Conservation (phyloP, 2,797 vertebrate species). For the Masticophis lateralis region DNA sequence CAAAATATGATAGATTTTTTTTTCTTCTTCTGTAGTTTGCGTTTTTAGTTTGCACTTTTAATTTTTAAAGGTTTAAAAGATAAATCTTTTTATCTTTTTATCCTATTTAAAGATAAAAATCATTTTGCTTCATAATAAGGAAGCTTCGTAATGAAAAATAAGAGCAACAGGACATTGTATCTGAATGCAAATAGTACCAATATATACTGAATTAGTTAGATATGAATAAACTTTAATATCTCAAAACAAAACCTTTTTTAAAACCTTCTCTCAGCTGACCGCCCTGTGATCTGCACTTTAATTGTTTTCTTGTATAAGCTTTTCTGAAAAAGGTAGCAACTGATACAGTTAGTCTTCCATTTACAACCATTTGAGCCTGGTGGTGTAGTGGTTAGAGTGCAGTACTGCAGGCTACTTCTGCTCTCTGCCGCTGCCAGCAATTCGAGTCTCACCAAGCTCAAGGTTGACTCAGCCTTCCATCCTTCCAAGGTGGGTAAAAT, state of each 20-base stretch:
- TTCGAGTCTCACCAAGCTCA: too few relatives aligned
- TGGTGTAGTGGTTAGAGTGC: too few relatives aligned
- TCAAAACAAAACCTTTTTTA: background rate
- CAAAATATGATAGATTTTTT: background rate
- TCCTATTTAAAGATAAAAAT: background rate
- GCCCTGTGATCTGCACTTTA: background rate
- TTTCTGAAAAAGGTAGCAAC: background rate
- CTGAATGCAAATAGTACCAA: background rate
- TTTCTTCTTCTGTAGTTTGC: background rate
- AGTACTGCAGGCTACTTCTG: too few relatives aligned
- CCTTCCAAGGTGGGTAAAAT: too few relatives aligned
- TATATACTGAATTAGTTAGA: background rate
- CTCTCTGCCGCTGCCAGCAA: too few relatives aligned
- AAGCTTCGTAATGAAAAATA: background rate
- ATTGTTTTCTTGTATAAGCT: background rate
- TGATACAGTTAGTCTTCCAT: background rate
- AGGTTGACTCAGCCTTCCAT: too few relatives aligned
- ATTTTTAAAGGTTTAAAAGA: background rate
- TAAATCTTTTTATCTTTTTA: too few relatives aligned
- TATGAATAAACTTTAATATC: background rate
- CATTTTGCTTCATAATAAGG: background rate
- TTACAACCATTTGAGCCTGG: too few relatives aligned
- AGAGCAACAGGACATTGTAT: background rate
- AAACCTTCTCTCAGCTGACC: accelerated
- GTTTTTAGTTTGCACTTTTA: background rate